Percentiles rank a stretch among this genome's conserved stretches.
Evolutionary conservation across 2,888 invertebrate genomes (phyloP).

Genomic region (Anaspis maculata): DNA sequence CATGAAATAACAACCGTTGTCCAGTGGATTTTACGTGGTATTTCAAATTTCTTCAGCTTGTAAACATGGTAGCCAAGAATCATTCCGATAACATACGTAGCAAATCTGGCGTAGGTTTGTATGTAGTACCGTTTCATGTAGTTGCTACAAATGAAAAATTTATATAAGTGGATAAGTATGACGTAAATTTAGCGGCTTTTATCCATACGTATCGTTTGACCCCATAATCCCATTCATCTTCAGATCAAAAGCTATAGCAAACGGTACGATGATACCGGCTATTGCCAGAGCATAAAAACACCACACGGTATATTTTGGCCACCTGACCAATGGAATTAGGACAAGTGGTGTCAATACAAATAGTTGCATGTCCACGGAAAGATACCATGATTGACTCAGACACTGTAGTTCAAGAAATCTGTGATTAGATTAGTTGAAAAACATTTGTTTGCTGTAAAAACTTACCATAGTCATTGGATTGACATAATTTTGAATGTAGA

Average conservation of each 20-base stretch:
- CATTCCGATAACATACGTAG: constrained; percentile 3
- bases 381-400: constrained; percentile 2
- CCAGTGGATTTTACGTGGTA: background rate
- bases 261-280: constrained; percentile 2
- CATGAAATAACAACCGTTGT: background rate
- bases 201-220: no score
- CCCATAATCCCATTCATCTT: no score
- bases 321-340: constrained; percentile 5
- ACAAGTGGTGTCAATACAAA: constrained; percentile 4
- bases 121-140: background rate
- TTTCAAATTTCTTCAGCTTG: background rate
- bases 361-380: constrained; percentile 4
- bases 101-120: constrained; percentile 3
- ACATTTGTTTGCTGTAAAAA: background rate
- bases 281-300: background rate
- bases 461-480: background rate
- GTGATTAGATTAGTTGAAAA: background rate
- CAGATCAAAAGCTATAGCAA: no score
- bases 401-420: background rate
- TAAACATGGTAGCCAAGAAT: constrained; percentile 1
- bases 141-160: background rate
- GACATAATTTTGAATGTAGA: background rate
- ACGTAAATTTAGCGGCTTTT: no score
- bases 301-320: background rate
- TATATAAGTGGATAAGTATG: no score